Percentiles rank a stretch among this genome's conserved stretches.
These are phyloP conservation scores for Myioborus melanocephalus DNA, from an alignment of 2,797 vertebrate species.

Conservation along the genomic window DNA sequence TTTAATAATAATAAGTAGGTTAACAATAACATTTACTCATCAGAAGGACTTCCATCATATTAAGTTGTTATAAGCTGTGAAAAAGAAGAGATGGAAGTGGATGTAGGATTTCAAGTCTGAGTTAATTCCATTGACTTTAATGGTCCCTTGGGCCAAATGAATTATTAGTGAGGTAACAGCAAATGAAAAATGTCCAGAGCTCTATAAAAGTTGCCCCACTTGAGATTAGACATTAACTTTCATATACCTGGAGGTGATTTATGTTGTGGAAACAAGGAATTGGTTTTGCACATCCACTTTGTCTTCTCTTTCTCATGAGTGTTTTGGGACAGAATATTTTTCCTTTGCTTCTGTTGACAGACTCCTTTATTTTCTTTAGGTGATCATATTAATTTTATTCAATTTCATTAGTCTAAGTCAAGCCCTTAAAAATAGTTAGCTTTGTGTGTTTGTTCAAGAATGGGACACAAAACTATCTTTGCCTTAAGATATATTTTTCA, in stretches of 20 bases:
- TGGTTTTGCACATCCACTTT: fast-evolving
- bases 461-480: background rate
- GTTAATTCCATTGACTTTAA: background rate
- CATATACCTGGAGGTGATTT: background rate
- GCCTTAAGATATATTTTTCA: background rate
- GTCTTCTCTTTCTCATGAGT: background rate
- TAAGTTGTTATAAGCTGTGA: background rate
- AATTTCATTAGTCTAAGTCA: background rate
- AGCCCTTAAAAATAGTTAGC: background rate
- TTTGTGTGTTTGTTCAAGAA: background rate
- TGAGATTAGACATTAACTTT: background rate
- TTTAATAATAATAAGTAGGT: conserved; percentile 18
- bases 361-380: background rate
- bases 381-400: background rate
- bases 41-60: background rate
- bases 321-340: background rate
- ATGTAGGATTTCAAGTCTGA: background rate
- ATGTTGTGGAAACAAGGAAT: background rate
- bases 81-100: background rate
- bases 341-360: background rate
- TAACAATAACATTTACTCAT: conserved; percentile 3
- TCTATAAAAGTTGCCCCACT: background rate
- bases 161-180: background rate
- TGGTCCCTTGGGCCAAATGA: background rate
- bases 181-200: background rate